phyloP scores from a whole-genome alignment of 23 tunicate genomes.

The Oikopleura dioica region DNA sequence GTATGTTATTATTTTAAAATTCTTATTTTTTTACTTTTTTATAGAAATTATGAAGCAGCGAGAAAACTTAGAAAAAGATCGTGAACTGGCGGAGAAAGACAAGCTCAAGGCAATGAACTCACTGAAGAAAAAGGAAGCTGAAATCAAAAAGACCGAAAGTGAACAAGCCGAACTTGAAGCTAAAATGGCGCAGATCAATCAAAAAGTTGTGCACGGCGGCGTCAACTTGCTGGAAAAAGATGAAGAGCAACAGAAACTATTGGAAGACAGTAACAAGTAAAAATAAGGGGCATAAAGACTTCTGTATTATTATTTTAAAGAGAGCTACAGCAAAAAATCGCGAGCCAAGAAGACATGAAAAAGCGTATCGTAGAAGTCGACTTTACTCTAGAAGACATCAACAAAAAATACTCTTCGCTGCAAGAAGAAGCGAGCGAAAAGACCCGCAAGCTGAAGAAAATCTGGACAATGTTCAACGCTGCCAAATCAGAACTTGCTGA shows the following conservation, averaged over 20 bases:
- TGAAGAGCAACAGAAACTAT: conserved; percentile 74
- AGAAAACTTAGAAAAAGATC: conserved; percentile 43
- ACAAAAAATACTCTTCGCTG: conserved; percentile 55
- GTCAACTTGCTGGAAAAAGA: conserved; percentile 73
- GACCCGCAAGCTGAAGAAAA: conserved; percentile 55
- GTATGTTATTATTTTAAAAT: too few relatives aligned
- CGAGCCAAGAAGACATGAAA: conserved; percentile 56
- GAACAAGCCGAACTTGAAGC: conserved; percentile 82
- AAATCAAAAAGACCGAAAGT: conserved; percentile 34
- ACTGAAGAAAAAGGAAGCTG: conserved; percentile 37
- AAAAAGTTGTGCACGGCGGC: conserved; percentile 77
- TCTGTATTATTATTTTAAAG: too few relatives aligned
- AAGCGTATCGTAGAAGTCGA: too few relatives aligned
- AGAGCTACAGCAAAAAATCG: conserved; percentile 51
- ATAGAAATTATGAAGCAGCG: conserved; percentile 43
- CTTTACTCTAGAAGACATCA: too few relatives aligned
- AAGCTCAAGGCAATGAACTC: conserved; percentile 36
- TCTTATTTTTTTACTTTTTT: too few relatives aligned
- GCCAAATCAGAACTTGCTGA: conserved; percentile 51
- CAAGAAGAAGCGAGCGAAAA: conserved; percentile 70
- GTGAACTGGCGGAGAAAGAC: conserved; percentile 74
- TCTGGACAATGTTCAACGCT: conserved; percentile 39
- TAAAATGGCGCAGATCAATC: conserved; percentile 31
- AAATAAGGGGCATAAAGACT: conserved; percentile 38
- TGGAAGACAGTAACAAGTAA: conserved; percentile 67